These are phyloP conservation scores for Heliconius nattereri DNA, from an alignment of 1,140 invertebrate genomes.

Conservation along the genomic window DNA sequence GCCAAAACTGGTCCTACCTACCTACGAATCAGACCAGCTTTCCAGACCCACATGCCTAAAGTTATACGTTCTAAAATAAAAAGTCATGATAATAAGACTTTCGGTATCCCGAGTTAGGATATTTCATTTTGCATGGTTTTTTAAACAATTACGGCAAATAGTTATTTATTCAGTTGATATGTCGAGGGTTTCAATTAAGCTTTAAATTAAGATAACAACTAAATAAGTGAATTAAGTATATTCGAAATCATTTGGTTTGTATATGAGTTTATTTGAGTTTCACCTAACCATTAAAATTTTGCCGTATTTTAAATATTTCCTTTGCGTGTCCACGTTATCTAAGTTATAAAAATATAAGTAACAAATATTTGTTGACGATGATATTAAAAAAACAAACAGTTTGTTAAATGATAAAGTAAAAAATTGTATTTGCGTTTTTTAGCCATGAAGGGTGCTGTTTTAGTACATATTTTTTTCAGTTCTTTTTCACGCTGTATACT, in stretches of 20 bases:
- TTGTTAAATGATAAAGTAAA: neutral
- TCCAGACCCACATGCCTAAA: conserved; percentile 33
- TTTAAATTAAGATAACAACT: neutral
- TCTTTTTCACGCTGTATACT: too few relatives aligned
- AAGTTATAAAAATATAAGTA: neutral
- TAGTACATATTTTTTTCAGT: too few relatives aligned
- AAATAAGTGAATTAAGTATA: neutral
- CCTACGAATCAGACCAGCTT: conserved; percentile 34
- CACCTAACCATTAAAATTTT: neutral
- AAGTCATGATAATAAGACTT: conserved; percentile 13
- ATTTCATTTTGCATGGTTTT: neutral
- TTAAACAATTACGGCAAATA: neutral
- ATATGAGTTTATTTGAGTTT: neutral
- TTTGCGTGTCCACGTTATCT: neutral
- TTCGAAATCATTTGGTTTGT: neutral
- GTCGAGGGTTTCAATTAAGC: neutral
- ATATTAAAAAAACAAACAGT: neutral
- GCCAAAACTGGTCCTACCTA: conserved; percentile 46
- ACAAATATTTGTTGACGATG: neutral
- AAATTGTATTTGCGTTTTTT: neutral
- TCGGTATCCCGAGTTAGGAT: conserved; percentile 18
- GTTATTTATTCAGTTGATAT: neutral
- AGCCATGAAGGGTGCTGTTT: neutral
- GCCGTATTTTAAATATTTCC: neutral
- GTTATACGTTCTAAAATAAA: conserved; percentile 34